These are phyloP conservation scores for Acronicta psi DNA, from an alignment of 2,888 invertebrate genomes.

Conservation along the genomic window DNA sequence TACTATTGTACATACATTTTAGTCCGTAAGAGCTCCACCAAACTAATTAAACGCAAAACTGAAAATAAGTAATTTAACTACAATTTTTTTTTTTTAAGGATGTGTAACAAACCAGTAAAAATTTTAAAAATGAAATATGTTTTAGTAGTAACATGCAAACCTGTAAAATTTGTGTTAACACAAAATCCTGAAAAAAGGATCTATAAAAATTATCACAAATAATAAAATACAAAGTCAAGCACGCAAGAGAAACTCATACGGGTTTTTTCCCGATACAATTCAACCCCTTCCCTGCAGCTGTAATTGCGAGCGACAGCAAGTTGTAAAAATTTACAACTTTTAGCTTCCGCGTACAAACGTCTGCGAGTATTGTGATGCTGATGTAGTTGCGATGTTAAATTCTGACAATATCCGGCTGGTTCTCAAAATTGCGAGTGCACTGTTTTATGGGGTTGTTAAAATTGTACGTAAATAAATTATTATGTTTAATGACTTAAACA, in stretches of 20 bases:
- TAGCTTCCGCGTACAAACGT: slow-evolving; percentile 77
- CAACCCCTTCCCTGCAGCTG: slow-evolving; percentile 73
- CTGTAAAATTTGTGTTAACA: background rate
- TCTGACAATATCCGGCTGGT: slow-evolving; percentile 67
- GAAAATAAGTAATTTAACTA: too few species aligned
- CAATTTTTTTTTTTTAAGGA: too few species aligned
- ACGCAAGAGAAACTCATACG: slow-evolving; percentile 23
- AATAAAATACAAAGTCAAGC: slow-evolving; percentile 26
- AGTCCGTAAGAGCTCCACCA: too few species aligned
- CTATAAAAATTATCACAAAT: background rate
- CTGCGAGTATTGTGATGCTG: slow-evolving; percentile 81
- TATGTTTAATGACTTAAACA: slow-evolving; percentile 6
- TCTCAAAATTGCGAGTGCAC: slow-evolving; percentile 65
- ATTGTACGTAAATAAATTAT: slow-evolving; percentile 17
- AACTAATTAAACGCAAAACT: too few species aligned
- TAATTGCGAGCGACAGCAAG: slow-evolving; percentile 73
- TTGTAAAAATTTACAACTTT: slow-evolving; percentile 86
- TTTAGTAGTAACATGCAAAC: background rate
- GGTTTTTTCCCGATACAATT: slow-evolving; percentile 46
- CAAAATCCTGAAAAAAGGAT: background rate
- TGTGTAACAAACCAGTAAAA: too few species aligned
- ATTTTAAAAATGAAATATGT: too few species aligned
- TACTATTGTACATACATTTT: too few species aligned
- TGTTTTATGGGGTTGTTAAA: slow-evolving; percentile 48
- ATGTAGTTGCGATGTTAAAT: slow-evolving; percentile 71